phyloP scores from a whole-genome alignment of 53 echinoderm and acorn worm genomes.

The Pentamera pediparva region DNA sequence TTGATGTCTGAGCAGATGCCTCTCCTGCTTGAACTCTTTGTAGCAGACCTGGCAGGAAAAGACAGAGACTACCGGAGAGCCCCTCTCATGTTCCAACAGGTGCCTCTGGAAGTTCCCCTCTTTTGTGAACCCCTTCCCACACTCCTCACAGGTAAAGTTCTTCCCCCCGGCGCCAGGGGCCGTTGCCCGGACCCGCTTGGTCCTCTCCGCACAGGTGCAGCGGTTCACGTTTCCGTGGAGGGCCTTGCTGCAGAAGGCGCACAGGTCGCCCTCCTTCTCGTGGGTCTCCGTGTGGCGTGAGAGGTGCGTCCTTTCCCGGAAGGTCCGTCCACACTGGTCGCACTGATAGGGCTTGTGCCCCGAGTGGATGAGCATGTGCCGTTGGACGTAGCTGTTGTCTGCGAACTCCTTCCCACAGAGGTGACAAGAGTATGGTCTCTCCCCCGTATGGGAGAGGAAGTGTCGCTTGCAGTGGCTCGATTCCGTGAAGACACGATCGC shows the following conservation, averaged over 20 bases:
- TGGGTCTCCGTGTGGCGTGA: slow-evolving; percentile 19
- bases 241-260: slow-evolving; percentile 5
- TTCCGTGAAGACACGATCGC: slow-evolving; percentile 11
- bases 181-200: neutral
- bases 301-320: slow-evolving; percentile 20
- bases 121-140: slow-evolving; percentile 25
- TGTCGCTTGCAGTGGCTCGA: slow-evolving; percentile 33
- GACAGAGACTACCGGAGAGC: neutral
- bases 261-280: slow-evolving; percentile 4
- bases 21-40: slow-evolving; percentile 1
- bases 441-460: slow-evolving; percentile 20
- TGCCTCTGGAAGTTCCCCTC: slow-evolving; percentile 31
- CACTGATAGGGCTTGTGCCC: slow-evolving; percentile 29
- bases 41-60: neutral
- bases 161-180: neutral
- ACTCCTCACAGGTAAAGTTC: slow-evolving; percentile 12
- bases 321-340: slow-evolving; percentile 25
- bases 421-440: slow-evolving; percentile 18
- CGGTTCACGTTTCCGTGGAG: slow-evolving; percentile 16
- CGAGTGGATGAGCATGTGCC: slow-evolving; percentile 26
- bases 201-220: neutral
- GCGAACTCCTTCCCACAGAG: slow-evolving; percentile 30
- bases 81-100: neutral
- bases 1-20: slow-evolving; percentile 18
- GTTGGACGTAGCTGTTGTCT: slow-evolving; percentile 19